Percentiles rank a stretch among this genome's conserved stretches.
Evolutionary conservation across 1,140 invertebrate species (phyloP).

Genomic region (Piezodorus guildinii): DNA sequence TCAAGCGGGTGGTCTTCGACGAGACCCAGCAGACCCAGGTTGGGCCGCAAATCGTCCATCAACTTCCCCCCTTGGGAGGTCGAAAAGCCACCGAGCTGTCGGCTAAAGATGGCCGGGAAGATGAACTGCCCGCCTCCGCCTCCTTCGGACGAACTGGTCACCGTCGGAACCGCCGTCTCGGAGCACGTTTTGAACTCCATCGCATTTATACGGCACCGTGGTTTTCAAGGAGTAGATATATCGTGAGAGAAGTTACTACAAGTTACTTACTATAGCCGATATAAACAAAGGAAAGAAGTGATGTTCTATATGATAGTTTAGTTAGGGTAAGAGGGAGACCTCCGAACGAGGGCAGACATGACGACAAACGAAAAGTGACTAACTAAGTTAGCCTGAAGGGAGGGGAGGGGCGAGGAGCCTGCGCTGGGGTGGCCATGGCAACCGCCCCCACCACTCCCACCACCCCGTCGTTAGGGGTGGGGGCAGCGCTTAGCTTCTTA

Average conservation of each 20-base stretch:
- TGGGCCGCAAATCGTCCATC: conserved; percentile 73
- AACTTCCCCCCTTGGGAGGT: conserved; percentile 38
- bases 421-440: neutral
- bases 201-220: neutral
- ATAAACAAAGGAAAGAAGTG: neutral
- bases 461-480: neutral
- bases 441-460: neutral
- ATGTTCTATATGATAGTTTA: neutral
- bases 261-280: too few relatives aligned
- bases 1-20: conserved; percentile 54
- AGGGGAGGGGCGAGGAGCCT: neutral
- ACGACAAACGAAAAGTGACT: conserved; percentile 21
- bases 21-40: conserved; percentile 62
- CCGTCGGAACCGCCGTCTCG: neutral
- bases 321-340: neutral
- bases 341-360: conserved; percentile 15
- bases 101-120: conserved; percentile 75
- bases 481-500: neutral
- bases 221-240: neutral
- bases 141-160: conserved; percentile 2
- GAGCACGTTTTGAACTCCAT: conserved; percentile 25
- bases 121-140: conserved; percentile 63
- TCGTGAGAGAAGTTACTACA: neutral
- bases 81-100: conserved; percentile 43
- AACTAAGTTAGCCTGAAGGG: conserved; percentile 7